Conservation (phyloP, 2,113 vertebrate species). For the Podocnemis expansa region DNA sequence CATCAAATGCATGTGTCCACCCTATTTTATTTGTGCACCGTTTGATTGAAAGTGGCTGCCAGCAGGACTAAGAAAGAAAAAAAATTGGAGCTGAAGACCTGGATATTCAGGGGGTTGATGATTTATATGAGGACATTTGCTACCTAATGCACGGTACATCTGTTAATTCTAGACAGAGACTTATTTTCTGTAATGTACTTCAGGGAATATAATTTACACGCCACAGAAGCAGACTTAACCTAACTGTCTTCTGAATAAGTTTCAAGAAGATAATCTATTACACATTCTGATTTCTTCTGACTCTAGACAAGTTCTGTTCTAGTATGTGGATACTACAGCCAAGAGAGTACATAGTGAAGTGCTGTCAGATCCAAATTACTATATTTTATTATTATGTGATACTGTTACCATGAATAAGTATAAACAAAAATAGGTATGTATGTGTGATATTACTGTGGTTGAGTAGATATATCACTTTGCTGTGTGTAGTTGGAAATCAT, state of each 20-base stretch:
- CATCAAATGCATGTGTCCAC: not conserved
- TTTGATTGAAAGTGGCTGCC: not conserved
- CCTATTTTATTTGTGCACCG: not conserved
- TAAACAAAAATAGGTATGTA: not conserved
- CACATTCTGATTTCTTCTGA: not conserved
- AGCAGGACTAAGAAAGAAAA: not conserved
- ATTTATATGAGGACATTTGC: not conserved
- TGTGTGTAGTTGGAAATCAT: not conserved
- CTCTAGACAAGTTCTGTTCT: not conserved
- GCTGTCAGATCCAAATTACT: not conserved
- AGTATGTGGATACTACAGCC: not conserved
- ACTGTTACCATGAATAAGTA: not conserved
- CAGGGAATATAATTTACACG: not conserved
- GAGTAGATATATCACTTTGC: not conserved
- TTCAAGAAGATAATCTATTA: not conserved
- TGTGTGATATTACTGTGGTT: not conserved
- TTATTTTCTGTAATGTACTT: not conserved
- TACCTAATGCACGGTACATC: not conserved
- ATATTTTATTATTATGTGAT: not conserved
- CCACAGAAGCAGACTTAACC: not conserved
- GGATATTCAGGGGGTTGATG: not conserved
- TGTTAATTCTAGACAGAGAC: not conserved
- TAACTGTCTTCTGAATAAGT: not conserved
- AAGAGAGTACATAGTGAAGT: not conserved
- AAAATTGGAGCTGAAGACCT: not conserved